A percentile compares a stretch with the other conserved stretches of the same genome.
Evolutionary conservation across 2,888 invertebrate genomes (phyloP).

Genomic region (Gryllus longicercus): DNA sequence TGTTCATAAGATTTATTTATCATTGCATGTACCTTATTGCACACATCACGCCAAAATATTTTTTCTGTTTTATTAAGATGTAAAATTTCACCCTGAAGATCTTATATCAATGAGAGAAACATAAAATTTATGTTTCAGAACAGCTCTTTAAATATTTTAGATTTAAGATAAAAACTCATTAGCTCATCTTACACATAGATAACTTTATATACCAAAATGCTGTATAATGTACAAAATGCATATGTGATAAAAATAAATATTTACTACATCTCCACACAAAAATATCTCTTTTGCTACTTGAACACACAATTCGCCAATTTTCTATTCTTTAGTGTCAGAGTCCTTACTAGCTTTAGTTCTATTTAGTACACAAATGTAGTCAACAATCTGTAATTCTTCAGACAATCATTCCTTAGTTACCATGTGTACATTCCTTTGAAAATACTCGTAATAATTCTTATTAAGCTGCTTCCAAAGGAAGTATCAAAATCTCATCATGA

Average conservation of each 20-base stretch:
- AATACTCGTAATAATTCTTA: no score
- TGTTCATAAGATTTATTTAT: neutral
- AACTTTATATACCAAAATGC: neutral
- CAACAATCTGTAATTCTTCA: no score
- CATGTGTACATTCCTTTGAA: no score
- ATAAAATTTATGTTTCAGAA: constrained; percentile 1
- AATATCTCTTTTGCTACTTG: neutral
- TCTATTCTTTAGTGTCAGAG: no score
- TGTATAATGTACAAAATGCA: constrained; percentile 2
- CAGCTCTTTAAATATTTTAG: neutral
- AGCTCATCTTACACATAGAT: constrained; percentile 8
- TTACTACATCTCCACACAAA: constrained; percentile 1
- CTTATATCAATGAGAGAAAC: neutral
- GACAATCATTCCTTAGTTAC: no score
- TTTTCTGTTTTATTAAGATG: neutral
- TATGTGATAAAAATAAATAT: constrained; percentile 2
- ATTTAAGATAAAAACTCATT: neutral
- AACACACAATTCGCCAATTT: neutral
- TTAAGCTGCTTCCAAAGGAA: no score
- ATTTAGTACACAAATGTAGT: no score
- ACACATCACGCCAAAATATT: neutral
- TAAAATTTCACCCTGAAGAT: neutral
- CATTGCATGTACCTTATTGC: neutral
- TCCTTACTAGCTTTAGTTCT: no score
- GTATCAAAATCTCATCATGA: no score